Base-by-base conservation (phyloP, 1,140 invertebrate genomes). In the Artemia franciscana region DNA sequence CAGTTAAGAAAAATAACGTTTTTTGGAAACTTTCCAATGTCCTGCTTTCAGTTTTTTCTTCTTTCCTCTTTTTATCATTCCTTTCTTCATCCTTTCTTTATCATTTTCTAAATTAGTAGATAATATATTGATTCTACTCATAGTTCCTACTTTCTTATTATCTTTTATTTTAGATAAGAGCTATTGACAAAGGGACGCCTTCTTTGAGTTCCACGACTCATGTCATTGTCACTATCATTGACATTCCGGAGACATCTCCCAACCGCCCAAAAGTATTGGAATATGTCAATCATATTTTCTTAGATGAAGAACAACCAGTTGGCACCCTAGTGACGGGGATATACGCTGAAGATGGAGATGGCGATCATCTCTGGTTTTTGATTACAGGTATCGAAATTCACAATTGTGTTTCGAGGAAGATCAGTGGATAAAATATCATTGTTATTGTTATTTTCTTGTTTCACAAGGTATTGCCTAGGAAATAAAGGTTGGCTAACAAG, bases 331-430 rank as follows among this genome's bases (percentile, higher is more conserved):
- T 94, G 0, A 78, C 83, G 9, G 75, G 90, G 23, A 78, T 93
- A 60, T 81, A 87, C 67, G 89, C 88, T 0, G 75, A 78, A 5
- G 91, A 94, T 74, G 77, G 80, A 58, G 90, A 95, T 69, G 80
- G 81, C 26, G 86, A 92, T 70, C 77, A 79, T 57, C 72, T 96
- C 51, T 94, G 88, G 84, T 94, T 86, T 71, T 83, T 87, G 67
- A 94, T 95, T 65, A 78, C 84, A 57, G 85, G 88, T 89, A 75
- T n/a, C n/a, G n/a, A n/a, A n/a, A n/a, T n/a, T n/a, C n/a, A n/a
- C n/a, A n/a, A n/a, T n/a, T n/a, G n/a, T n/a, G n/a, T n/a, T n/a
- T n/a, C n/a, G n/a, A n/a, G n/a, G n/a, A n/a, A n/a, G n/a, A n/a
- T n/a, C n/a, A n/a, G n/a, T n/a, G n/a, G n/a, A n/a, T n/a, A n/a